These are phyloP conservation scores for Harpagifer antarcticus DNA, from an alignment of 2,797 vertebrate species.

Conservation along the genomic window DNA sequence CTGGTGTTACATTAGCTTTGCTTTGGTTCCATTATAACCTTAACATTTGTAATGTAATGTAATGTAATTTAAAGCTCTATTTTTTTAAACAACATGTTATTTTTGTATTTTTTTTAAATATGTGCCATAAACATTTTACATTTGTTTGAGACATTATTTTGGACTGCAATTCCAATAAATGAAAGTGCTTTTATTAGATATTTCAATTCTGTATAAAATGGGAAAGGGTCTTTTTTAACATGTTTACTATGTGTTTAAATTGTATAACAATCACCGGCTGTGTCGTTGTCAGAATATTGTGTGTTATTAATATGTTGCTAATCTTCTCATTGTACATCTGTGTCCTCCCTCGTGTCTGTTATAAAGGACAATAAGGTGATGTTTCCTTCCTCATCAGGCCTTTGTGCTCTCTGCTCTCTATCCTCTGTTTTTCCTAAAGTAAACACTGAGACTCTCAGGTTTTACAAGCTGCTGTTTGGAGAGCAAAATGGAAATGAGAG, in stretches of 20 bases:
- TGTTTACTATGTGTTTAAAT: slow-evolving; percentile 5
- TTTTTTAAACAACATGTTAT: neutral
- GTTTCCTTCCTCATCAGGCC: slow-evolving; percentile 75
- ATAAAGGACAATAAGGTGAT: slow-evolving; percentile 97
- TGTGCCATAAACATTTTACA: neutral
- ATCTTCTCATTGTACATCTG: slow-evolving; percentile 68
- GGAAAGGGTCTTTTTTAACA: neutral
- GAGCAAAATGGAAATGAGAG: slow-evolving; percentile 67
- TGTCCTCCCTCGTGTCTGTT: slow-evolving; percentile 79
- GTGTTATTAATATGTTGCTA: slow-evolving; percentile 49
- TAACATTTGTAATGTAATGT: too few relatives aligned
- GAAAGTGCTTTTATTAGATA: neutral
- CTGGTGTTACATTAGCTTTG: neutral
- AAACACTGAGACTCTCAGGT: slow-evolving; percentile 65
- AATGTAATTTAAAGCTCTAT: too few relatives aligned
- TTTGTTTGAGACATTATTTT: neutral
- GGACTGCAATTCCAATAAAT: neutral
- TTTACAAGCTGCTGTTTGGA: slow-evolving; percentile 73
- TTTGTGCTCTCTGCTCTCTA: slow-evolving; percentile 68
- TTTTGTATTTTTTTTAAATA: neutral
- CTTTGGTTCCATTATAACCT: neutral
- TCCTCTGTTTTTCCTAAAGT: slow-evolving; percentile 60
- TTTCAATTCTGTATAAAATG: neutral
- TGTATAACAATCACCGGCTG: slow-evolving; percentile 1
- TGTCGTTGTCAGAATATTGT: slow-evolving; percentile 14